Base-by-base conservation (phyloP, 2,888 invertebrate species). In the Anagyrus pseudococci region DNA sequence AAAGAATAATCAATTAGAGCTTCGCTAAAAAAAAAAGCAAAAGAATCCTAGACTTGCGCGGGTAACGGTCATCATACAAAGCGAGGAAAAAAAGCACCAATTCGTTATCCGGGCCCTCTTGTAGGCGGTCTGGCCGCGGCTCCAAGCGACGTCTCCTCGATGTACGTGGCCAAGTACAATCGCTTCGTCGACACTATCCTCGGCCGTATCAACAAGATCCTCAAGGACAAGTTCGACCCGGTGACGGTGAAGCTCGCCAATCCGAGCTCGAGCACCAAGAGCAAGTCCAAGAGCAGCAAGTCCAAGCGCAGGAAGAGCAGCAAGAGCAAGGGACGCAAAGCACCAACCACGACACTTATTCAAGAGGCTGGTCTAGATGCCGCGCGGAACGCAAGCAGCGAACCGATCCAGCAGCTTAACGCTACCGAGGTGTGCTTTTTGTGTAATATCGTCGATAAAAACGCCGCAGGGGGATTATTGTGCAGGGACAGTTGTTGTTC, bases 141-240 rank as follows among this genome's bases (percentile, higher is more conserved):
- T 0, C 57, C 66, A 7, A 58, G 49, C 46, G 76, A 78, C 55
- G 81, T 92, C 68, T 88, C 93, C 40, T 87, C 90, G 10, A 85
- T 89, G 65, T 89, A 91, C 82, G 89, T 91, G 33, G 86, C 89
- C 54, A 92, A 92, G 75, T 93, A 93, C 83, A 94, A 94, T 82
- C 86, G 89, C 70, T 93, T 93, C 80, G 90, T 93, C 60, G 94
- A 94, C 82, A 91, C 88, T 72, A 91, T 93, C 70, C 84, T 93
- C 68, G 88, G 88, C 61, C 86, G 92, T 72, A 92, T 94, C 82
- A 94, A 93, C 82, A 88, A 88, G 70, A 91, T 93, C 63, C 82
- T 94, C 68, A 85, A 89, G 52, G 86, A 87, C 68, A 91, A 90
- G 53, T 94, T 93, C 81, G 93, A 94, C 77, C 93, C 93, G 0